Percentiles rank a stretch among this genome's conserved stretches.
Conservation (phyloP, 2,888 invertebrate species). For the Ischnura elegans region DNA sequence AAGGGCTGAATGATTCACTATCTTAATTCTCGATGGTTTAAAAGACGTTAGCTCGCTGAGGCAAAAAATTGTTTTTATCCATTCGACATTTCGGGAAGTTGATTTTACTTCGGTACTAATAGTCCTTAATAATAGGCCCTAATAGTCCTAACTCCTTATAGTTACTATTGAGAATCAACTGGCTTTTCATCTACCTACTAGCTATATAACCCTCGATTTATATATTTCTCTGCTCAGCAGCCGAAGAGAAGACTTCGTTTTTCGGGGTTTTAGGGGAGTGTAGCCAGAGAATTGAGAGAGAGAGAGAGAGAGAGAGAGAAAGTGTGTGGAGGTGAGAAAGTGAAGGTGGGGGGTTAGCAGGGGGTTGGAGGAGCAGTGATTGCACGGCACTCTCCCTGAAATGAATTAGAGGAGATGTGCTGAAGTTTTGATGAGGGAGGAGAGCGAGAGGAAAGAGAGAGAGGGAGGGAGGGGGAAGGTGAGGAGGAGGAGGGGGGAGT, state of each 20-base stretch:
- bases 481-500: not conserved
- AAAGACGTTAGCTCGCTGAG: no score
- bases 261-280: not conserved
- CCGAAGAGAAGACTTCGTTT: not conserved
- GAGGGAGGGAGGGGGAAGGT: not conserved
- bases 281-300: not conserved
- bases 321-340: not conserved
- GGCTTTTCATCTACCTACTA: no score
- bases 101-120: no score
- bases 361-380: not conserved
- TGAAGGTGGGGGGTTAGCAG: not conserved
- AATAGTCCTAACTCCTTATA: no score
- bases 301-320: not conserved
- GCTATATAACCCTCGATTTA: no score
- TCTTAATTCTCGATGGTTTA: no score
- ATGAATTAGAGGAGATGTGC: slow-evolving; percentile 49
- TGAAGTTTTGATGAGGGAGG: slow-evolving; percentile 48
- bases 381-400: slow-evolving; percentile 29
- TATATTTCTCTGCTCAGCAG: slow-evolving; percentile 3
- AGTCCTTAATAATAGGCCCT: no score
- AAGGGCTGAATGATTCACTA: no score
- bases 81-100: no score
- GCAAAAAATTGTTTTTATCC: no score
- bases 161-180: no score
- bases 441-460: not conserved